Evolutionary conservation across 2,888 invertebrate species (phyloP).

Genomic region (Xylota sylvarum): DNA sequence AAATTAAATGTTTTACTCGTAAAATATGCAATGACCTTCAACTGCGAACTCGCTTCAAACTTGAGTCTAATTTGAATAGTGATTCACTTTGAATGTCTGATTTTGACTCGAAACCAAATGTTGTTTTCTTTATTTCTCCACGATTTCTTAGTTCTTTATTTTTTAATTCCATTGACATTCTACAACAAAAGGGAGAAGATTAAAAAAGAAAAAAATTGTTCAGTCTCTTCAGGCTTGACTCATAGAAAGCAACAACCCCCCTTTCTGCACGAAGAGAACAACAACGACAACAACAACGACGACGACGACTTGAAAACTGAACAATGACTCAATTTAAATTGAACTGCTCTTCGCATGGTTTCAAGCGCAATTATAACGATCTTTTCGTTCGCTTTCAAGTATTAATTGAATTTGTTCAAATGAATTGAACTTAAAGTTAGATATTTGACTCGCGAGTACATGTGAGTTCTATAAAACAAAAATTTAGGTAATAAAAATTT

Average conservation of each 20-base stretch:
- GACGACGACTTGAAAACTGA: background rate
- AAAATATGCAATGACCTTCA: conserved; percentile 54
- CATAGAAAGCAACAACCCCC: background rate
- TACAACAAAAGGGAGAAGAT: background rate
- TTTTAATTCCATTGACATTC: conserved; percentile 20
- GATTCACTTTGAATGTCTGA: conserved; percentile 27
- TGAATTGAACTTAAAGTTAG: conserved; percentile 13
- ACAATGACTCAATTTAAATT: conserved; percentile 53
- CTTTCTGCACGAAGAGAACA: background rate
- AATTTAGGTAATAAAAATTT: background rate
- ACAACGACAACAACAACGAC: too few relatives aligned
- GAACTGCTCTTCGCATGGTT: background rate
- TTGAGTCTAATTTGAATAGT: conserved; percentile 45
- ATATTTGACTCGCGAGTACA: background rate
- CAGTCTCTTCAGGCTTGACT: conserved; percentile 14
- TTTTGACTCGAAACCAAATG: conserved; percentile 21
- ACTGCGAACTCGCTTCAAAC: conserved; percentile 45
- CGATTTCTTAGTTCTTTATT: conserved; percentile 5
- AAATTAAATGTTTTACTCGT: conserved; percentile 11
- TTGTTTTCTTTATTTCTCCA: background rate
- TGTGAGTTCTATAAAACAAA: background rate
- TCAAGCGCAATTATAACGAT: conserved; percentile 32
- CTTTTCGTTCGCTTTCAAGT: background rate
- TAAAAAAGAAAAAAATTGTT: background rate
- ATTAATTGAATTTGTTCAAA: conserved; percentile 21